Evolutionary conservation across 2,888 invertebrate species (phyloP).

Genomic region (Leptogaster cylindrica): DNA sequence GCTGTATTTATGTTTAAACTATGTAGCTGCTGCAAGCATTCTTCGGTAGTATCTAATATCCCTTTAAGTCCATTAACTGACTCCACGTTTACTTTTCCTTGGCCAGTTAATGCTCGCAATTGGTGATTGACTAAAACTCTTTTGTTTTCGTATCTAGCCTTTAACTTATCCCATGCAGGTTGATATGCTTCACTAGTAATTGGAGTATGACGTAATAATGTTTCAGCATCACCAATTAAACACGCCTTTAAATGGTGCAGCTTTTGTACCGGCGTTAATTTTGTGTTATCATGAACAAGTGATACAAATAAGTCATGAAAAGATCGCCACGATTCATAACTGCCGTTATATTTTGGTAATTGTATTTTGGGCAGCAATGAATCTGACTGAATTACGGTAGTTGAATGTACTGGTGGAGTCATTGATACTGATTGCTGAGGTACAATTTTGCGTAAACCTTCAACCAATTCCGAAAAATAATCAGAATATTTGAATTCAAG

Average conservation of each 20-base stretch:
- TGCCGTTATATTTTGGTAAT: too few relatives aligned
- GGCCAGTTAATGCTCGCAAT: conserved; percentile 26
- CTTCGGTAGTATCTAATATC: conserved; percentile 22
- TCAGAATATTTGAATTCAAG: too few relatives aligned
- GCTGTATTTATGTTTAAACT: not conserved
- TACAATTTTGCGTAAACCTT: too few relatives aligned
- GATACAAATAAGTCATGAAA: too few relatives aligned
- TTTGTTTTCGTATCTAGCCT: conserved; percentile 42
- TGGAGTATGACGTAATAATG: conserved; percentile 21
- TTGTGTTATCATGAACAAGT: not conserved
- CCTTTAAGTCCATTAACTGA: conserved; percentile 31
- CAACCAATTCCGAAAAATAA: too few relatives aligned
- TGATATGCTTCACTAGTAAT: conserved; percentile 35
- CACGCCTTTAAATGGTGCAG: conserved; percentile 14
- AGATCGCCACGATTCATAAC: too few relatives aligned
- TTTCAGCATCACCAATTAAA: conserved; percentile 23
- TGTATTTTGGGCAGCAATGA: too few relatives aligned
- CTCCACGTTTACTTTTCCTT: not conserved
- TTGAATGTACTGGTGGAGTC: too few relatives aligned
- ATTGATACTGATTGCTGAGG: too few relatives aligned
- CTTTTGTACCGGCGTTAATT: conserved; percentile 28
- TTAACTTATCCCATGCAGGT: conserved; percentile 29
- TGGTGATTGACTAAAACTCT: conserved; percentile 40
- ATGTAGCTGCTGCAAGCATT: not conserved
- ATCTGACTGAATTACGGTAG: too few relatives aligned